Conservation (phyloP, 2,888 invertebrate species). For the Lasioglossum villosulum region DNA sequence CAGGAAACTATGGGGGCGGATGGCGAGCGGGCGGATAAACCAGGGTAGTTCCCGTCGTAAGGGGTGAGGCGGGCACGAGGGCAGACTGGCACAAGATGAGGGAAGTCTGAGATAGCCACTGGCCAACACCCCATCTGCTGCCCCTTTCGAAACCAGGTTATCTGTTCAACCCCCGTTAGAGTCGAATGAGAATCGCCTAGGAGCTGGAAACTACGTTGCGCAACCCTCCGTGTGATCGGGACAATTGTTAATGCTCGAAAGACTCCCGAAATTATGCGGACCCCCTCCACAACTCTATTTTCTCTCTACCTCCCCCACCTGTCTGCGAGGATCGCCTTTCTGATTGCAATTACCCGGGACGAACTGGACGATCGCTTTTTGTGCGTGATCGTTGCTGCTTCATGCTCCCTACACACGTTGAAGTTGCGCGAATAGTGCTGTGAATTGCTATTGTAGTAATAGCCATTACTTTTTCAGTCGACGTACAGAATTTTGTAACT, state of each 20-base stretch:
- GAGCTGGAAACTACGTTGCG: conserved; percentile 64
- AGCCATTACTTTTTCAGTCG: neutral
- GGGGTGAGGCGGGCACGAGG: conserved; percentile 66
- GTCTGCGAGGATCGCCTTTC: neutral
- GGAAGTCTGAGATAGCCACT: conserved; percentile 82
- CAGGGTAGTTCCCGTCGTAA: conserved; percentile 71
- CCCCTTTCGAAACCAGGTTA: conserved; percentile 75
- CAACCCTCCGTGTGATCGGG: conserved; percentile 62
- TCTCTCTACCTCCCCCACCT: conserved; percentile 3
- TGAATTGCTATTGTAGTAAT: neutral
- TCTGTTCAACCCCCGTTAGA: conserved; percentile 71
- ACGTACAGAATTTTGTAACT: neutral
- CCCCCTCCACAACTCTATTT: conserved; percentile 21
- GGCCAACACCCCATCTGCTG: conserved; percentile 82
- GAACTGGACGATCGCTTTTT: neutral
- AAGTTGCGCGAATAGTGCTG: neutral
- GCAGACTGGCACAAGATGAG: conserved; percentile 77
- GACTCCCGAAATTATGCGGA: conserved; percentile 48
- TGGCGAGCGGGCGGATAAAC: conserved; percentile 82
- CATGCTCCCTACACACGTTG: neutral
- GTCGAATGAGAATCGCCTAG: conserved; percentile 66
- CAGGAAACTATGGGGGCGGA: conserved; percentile 83
- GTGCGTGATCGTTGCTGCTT: neutral
- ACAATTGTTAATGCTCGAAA: conserved; percentile 61
- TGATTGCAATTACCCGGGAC: neutral